A percentile compares a stretch with the other conserved stretches of the same genome.
These are phyloP conservation scores for Brachionus manjavacas DNA, from an alignment of 1,140 invertebrate genomes.

Conservation along the genomic window DNA sequence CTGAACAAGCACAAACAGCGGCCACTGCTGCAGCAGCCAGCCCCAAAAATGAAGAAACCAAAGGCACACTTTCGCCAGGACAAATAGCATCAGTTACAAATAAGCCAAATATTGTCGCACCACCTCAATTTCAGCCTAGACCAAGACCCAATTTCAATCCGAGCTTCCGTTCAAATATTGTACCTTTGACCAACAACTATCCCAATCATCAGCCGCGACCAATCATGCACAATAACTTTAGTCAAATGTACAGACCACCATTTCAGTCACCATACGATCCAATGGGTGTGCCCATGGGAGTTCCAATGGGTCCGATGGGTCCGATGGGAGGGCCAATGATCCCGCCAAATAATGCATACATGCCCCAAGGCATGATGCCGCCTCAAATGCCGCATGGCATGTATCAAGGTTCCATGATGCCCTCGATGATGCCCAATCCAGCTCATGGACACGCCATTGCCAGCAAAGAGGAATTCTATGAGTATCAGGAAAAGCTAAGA, in stretches of 20 bases:
- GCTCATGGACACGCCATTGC: background rate
- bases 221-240: background rate
- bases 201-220: background rate
- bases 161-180: background rate
- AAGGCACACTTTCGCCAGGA: background rate
- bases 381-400: background rate
- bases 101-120: background rate
- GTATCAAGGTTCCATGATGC: background rate
- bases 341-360: background rate
- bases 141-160: background rate
- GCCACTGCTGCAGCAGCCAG: background rate
- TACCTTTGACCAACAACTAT: background rate
- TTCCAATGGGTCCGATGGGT: background rate
- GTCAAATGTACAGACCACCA: background rate
- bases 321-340: background rate
- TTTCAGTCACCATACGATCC: background rate
- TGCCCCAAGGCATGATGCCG: background rate
- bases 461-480: slow-evolving; percentile 3
- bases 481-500: slow-evolving; percentile 23
- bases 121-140: background rate
- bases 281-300: background rate
- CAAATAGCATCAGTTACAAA: background rate
- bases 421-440: background rate
- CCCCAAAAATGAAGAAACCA: background rate
- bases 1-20: background rate